Evolutionary conservation across 2,113 vertebrate genomes (phyloP).

Genomic region (Zosterops pallidus): DNA sequence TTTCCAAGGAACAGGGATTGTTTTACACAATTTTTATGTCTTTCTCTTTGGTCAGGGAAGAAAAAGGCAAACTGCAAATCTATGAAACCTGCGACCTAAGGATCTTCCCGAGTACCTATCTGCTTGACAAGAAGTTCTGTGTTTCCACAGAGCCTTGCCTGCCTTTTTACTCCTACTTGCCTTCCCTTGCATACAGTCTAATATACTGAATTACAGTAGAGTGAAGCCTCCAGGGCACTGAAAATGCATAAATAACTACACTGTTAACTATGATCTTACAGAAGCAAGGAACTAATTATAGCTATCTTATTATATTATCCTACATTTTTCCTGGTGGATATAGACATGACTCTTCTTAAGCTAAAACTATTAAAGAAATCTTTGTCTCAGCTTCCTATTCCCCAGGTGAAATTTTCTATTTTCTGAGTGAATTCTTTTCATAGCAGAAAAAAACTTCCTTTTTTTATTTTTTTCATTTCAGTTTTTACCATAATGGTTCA

Average conservation of each 20-base stretch:
- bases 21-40: background rate
- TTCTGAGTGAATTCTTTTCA: background rate
- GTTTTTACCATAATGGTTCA: fast-evolving
- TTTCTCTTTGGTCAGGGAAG: background rate
- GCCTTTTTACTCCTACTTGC: background rate
- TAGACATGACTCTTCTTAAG: background rate
- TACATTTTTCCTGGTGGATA: background rate
- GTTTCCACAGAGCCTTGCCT: background rate
- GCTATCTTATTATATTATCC: background rate
- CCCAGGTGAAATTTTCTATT: background rate
- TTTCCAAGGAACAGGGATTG: background rate
- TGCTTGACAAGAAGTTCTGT: background rate
- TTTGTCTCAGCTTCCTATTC: background rate
- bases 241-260: background rate
- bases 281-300: background rate
- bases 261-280: background rate
- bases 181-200: background rate
- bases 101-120: background rate
- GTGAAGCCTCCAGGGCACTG: background rate
- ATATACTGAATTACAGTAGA: background rate
- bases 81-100: background rate
- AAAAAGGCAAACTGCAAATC: background rate
- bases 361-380: background rate
- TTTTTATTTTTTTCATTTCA: too few relatives aligned
- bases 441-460: background rate